Base-by-base conservation (phyloP, 2,113 vertebrate species). In the Xyrauchen texanus region DNA sequence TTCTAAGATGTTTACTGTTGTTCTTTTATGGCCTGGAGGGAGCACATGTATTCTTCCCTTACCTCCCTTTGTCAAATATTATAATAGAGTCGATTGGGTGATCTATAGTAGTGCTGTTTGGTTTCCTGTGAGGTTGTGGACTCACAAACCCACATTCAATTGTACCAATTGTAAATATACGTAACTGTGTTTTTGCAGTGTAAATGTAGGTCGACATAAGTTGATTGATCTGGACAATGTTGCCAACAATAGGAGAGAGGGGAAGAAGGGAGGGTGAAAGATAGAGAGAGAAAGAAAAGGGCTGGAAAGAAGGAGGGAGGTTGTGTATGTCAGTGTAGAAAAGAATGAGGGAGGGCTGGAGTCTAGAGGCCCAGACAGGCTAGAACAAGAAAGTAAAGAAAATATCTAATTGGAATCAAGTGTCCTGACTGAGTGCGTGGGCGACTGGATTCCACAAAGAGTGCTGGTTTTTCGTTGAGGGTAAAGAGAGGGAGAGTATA, bases 321-420 rank as follows among this genome's bases (percentile, higher is more conserved):
- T 12, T 49, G 45, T 74, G 49, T 76, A 13, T 76, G 16, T 76
- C 13, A 42, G 16, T 1, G 61, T 21, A 49, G 13, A 51, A 57
- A 16, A 42, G 52, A 53, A 42, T 6, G 15, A 71, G 79, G 77
- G 87, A 78, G 85, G 83, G 86, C 82, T 85, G 77, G 85, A 88
- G 90, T 88, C 86, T 86, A 82, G 89, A 90, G 86, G 86, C 88
- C 88, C 90, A 90, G 91, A 89, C 92, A 91, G 90, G 91, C 91
- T 82, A 85, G 88, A 92, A 91, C 89, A 92, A 91, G 90, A 92
- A 87, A 88, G 88, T 88, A 90, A 91, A 92, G 88, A 91, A 89
- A 92, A 92, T 87, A 90, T 91, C 90, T 92, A 91, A 92, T 91
- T 93, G 90, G 90, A 93, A 92, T 93, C 90, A 91, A 93, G 90